Base-by-base conservation (phyloP, 2,797 vertebrate genomes). In the Acanthurus leucopareius region DNA sequence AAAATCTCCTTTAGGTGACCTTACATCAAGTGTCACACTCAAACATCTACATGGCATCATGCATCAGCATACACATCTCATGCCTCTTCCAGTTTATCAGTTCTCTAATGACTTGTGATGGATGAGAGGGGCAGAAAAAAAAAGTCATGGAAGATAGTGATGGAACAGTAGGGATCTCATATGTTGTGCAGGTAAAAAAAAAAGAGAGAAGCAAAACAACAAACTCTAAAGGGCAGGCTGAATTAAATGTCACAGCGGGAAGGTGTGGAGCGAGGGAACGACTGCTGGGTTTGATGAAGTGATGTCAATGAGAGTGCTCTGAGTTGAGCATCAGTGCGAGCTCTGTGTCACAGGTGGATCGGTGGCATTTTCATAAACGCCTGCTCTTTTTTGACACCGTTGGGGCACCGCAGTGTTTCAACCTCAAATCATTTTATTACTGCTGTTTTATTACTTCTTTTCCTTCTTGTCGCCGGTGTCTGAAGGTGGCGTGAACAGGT, bases 141-240 rank as follows among this genome's bases (percentile, higher is more conserved):
- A 3, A 42, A 56, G 17, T 51, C 44, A 17, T 51, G 63, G 38
- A 17, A 54, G 42, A 22, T 14, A 19, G 56, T 32, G 38, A 73
- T n/a, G n/a, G 62, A 38, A n/a, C 45, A 63, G 19, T 28, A 44
- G 40, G 25, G 49, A 42, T 74, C 82, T 87, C 69, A 80, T 86
- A 73, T 32, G 47, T 4, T 0, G 54, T 19, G 16, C 10, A 64
- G 7, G 57, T 53, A 49, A 28, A 63, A 64, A 45, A 63, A 69
- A 49, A 28, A 35, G 32, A 35, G 32, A 35, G 32, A 35, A 35
- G 32, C 32, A 53, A 32, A 87, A 73, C 54, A 72, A 59, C 78
- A 82, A 88, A 63, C 76, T 88, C 67, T 81, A 92, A 94, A 94
- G 92, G 90, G 78, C 85, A 87, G 73, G 40, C 83, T 87, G 88